Evolutionary conservation across 2,888 invertebrate species (phyloP), one percentile per base, ranked within the genome.

Genomic region (Drosophila kuntzei): DNA sequence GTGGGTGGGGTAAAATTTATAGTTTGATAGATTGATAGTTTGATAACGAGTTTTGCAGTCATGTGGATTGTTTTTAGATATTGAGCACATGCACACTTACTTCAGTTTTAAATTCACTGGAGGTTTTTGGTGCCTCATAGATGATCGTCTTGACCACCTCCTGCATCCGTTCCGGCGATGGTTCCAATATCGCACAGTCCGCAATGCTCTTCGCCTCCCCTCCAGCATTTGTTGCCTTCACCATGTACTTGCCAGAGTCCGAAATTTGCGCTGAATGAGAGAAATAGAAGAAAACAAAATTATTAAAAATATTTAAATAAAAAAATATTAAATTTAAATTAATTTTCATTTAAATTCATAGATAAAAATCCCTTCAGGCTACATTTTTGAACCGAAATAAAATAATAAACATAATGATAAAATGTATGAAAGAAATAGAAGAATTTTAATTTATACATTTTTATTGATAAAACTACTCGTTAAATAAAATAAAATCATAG

Each of bases 161-260:
- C 14, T 95, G 93, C 94, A 95, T 94, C 12, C 94, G 94, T 74
- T 95, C 95, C 0, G 95, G 95, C 5, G 95, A 94, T 53, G 95
- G 95, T 85, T 95, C 95, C 71, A 95, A 93, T 34, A 96, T 95
- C 62, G 95, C 94, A 77, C 96, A 95, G 89, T 96, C 96, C 8
- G 96, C 96, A 72, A 95, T 95, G 91, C 96, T 96, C 90, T 95
- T 95, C n/a, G 96, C 96, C 92, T 96, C 96, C n/a, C 96, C 96
- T 16, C 95, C 96, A 53, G 95, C 93, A 90, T 96, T 96, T 0
- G 94, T 94, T 9, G 96, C 96, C 75, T 94, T 93, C 12, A 95
- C 95, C 94, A 95, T 95, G 84, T 95, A 96, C 83, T 96, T 95
- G 51, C 97, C 97, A 60, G 95, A 94, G 91, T 97, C 96, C 71